These are phyloP conservation scores for Tapirus indicus DNA, from an alignment of 2,797 vertebrate species.

Conservation along the genomic window DNA sequence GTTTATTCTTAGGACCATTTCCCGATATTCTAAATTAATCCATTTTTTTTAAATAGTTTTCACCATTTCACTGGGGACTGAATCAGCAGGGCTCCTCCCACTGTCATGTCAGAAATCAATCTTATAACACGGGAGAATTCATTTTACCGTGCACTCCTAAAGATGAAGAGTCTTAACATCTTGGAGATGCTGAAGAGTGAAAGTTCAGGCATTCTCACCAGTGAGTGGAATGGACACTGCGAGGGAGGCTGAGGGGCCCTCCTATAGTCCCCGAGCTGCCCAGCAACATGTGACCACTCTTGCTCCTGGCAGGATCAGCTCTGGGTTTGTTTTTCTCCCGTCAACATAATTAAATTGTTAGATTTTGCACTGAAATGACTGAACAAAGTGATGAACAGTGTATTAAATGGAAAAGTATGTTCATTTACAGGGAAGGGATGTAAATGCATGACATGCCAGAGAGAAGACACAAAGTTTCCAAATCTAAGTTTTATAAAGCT, in stretches of 20 bases:
- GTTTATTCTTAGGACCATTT: not conserved
- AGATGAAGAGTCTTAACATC: accelerated
- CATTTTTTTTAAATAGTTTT: not conserved
- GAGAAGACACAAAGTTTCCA: not conserved
- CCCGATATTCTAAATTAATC: not conserved
- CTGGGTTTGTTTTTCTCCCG: not conserved
- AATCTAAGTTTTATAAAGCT: not conserved
- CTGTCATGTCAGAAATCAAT: not conserved
- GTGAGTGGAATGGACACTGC: accelerated
- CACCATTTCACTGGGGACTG: not conserved
- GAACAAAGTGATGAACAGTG: not conserved
- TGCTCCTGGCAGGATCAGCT: accelerated
- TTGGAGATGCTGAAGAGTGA: too few relatives aligned
- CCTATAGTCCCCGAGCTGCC: not conserved
- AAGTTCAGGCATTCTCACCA: too few relatives aligned
- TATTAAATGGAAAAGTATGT: not conserved
- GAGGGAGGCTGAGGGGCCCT: accelerated
- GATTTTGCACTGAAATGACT: not conserved
- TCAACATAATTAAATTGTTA: not conserved
- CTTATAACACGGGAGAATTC: not conserved
- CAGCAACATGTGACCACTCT: accelerated
- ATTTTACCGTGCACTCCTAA: not conserved
- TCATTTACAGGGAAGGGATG: not conserved
- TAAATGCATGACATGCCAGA: not conserved
- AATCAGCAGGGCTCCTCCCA: not conserved